Conservation (phyloP, 1,140 invertebrate species). For the Ditylenchus dipsaci region DNA sequence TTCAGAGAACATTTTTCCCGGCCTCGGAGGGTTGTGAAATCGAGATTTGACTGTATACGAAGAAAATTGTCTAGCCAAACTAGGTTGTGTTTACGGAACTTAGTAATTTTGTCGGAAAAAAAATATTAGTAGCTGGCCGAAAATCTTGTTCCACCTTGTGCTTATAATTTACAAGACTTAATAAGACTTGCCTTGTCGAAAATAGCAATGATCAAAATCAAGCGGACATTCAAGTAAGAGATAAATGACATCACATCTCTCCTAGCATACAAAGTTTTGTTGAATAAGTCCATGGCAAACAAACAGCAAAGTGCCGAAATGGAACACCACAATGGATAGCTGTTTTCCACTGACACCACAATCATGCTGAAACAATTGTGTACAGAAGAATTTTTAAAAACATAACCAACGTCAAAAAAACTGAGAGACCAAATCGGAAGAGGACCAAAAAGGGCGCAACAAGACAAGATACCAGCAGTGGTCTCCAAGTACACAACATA, state of each 20-base stretch:
- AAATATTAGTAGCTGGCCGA: too few species aligned
- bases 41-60: too few species aligned
- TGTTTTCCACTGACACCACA: conserved; percentile 3
- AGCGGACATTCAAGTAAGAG: conserved; percentile 19
- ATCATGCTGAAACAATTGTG: conserved; percentile 16
- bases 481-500: conserved; percentile 14
- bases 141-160: too few species aligned
- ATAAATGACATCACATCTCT: conserved; percentile 20
- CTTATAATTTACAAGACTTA: too few species aligned
- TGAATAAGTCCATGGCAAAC: conserved; percentile 13
- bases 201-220: conserved; percentile 8
- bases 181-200: conserved; percentile 28
- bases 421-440: conserved; percentile 2
- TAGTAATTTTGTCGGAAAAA: too few species aligned
- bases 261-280: conserved; percentile 9
- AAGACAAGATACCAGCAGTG: neutral
- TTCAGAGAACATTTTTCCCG: too few species aligned
- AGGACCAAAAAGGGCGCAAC: conserved; percentile 5
- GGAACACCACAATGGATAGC: conserved; percentile 13
- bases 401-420: conserved; percentile 6
- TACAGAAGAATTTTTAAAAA: neutral
- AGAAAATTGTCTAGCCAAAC: too few species aligned
- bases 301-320: conserved; percentile 1
- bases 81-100: too few species aligned
- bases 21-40: too few species aligned